These are phyloP conservation scores for Alectoris magna DNA, from an alignment of 2,797 vertebrate species.

Conservation along the genomic window DNA sequence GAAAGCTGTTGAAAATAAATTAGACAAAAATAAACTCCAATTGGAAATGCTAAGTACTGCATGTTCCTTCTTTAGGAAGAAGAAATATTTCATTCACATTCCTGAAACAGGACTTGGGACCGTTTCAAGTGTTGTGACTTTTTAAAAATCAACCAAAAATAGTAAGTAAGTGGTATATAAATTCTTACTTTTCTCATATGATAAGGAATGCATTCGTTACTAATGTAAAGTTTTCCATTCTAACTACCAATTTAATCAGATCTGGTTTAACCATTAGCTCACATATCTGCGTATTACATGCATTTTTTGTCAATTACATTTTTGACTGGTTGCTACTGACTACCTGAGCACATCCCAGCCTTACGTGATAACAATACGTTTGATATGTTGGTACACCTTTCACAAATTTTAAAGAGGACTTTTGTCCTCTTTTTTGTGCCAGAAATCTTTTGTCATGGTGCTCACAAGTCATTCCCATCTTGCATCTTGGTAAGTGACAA, in stretches of 20 bases:
- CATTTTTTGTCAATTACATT: not conserved
- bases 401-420: not conserved
- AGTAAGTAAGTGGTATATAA: conserved; percentile 26
- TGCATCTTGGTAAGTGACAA: not conserved
- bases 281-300: not conserved
- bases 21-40: conserved; percentile 70
- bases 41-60: conserved; percentile 74
- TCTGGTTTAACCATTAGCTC: not conserved
- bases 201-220: conserved; percentile 5
- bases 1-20: conserved; percentile 75
- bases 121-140: conserved; percentile 62
- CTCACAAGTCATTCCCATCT: not conserved
- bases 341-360: not conserved
- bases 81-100: conserved; percentile 67
- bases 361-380: not conserved
- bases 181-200: conserved; percentile 28
- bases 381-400: not conserved
- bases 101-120: conserved; percentile 63
- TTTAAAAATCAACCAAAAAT: conserved; percentile 64
- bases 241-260: not conserved
- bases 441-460: not conserved
- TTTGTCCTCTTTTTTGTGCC: not conserved
- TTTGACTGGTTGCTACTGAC: not conserved
- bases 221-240: conserved; percentile 5
- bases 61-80: conserved; percentile 71